Conservation (phyloP, 2,888 invertebrate species). For the Lepetodrilus schrolli region DNA sequence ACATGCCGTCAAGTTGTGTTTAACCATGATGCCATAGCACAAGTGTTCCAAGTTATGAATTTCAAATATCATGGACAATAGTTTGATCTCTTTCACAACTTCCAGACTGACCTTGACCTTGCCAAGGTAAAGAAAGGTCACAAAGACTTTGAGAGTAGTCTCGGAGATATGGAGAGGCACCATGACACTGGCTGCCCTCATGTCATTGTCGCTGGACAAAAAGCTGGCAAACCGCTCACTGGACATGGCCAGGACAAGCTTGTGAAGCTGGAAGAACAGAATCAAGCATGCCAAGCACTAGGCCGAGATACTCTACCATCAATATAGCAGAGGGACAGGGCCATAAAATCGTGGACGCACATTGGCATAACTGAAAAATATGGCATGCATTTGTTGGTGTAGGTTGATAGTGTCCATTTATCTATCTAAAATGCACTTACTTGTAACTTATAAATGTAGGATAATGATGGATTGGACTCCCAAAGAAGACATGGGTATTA, state of each 20-base stretch:
- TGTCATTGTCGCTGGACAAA: slow-evolving; percentile 34
- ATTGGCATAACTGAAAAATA: no score
- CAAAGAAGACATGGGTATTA: no score
- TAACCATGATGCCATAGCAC: slow-evolving; percentile 37
- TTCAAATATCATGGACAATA: slow-evolving; percentile 43
- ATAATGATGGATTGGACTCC: no score
- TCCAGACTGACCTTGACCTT: slow-evolving; percentile 44
- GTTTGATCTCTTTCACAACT: slow-evolving; percentile 53
- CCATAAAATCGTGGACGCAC: no score
- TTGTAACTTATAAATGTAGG: no score
- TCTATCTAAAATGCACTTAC: no score
- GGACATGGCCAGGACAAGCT: slow-evolving; percentile 49
- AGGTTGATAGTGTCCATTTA: no score
- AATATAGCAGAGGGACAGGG: no score
- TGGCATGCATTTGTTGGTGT: no score
- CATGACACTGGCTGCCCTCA: slow-evolving; percentile 33
- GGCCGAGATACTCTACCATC: no score
- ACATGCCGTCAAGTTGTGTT: neutral
- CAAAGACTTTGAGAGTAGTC: slow-evolving; percentile 46
- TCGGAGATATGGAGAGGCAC: slow-evolving; percentile 47
- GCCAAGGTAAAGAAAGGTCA: slow-evolving; percentile 53
- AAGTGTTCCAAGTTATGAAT: slow-evolving; percentile 38
- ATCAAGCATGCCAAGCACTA: no score
- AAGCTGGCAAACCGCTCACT: slow-evolving; percentile 38
- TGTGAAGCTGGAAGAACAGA: slow-evolving; percentile 56